These are phyloP conservation scores for Gastracanthus pulcherrimus DNA, from an alignment of 2,888 invertebrate genomes.

Conservation along the genomic window DNA sequence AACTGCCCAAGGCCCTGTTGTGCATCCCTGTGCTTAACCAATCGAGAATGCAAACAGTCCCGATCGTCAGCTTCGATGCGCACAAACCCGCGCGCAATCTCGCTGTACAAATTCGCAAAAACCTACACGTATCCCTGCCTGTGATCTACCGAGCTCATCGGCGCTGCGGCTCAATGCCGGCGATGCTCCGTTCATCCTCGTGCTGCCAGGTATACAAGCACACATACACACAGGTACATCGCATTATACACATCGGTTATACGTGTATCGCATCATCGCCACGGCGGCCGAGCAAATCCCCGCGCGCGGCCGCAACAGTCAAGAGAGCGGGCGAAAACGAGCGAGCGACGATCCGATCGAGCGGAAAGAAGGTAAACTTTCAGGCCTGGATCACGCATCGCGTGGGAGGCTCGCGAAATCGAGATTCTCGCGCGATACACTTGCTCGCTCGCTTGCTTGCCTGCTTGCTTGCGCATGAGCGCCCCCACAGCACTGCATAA, in stretches of 20 bases:
- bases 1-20: too few relatives aligned
- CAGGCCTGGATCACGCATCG: constrained; percentile 62
- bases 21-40: too few relatives aligned
- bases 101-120: too few relatives aligned
- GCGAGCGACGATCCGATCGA: constrained; percentile 40
- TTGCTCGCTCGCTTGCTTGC: not conserved
- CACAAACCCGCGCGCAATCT: too few relatives aligned
- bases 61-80: too few relatives aligned
- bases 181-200: constrained; percentile 31
- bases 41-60: too few relatives aligned
- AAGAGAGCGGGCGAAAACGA: constrained; percentile 49
- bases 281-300: constrained; percentile 37
- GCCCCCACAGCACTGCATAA: too few relatives aligned
- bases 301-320: constrained; percentile 53
- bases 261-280: constrained; percentile 58
- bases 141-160: not conserved
- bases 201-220: too few relatives aligned
- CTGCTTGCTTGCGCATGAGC: too few relatives aligned
- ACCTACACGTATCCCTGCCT: not conserved
- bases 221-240: too few relatives aligned
- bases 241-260: constrained; percentile 60
- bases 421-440: constrained; percentile 64
- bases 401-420: constrained; percentile 64
- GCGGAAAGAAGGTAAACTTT: constrained; percentile 55
- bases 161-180: not conserved